Percentiles rank a stretch among this genome's conserved stretches.
These are phyloP conservation scores for Leptopilina syphax DNA, from an alignment of 2,888 invertebrate genomes.

Conservation along the genomic window DNA sequence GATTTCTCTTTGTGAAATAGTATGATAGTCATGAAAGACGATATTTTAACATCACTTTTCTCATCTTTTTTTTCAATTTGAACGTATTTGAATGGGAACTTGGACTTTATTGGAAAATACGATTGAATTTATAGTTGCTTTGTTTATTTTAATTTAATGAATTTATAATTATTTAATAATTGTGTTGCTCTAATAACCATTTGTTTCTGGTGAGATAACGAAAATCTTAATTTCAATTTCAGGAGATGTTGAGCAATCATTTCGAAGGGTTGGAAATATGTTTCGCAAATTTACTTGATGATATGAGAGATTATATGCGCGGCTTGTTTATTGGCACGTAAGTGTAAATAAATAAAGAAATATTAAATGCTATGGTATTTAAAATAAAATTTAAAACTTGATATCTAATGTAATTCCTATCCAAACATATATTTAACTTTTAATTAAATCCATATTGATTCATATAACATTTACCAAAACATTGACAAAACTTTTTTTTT, in stretches of 20 bases:
- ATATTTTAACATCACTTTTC: too few relatives aligned
- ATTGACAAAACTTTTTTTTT: too few relatives aligned
- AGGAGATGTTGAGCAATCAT: neutral
- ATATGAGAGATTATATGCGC: slow-evolving; percentile 83
- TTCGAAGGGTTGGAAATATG: slow-evolving; percentile 80
- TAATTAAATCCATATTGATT: too few relatives aligned
- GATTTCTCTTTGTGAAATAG: too few relatives aligned
- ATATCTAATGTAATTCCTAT: too few relatives aligned
- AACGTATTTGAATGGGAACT: too few relatives aligned
- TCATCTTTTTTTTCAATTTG: neutral
- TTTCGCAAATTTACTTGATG: slow-evolving; percentile 82
- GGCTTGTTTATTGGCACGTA: slow-evolving; percentile 82
- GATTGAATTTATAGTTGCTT: neutral
- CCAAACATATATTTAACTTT: too few relatives aligned
- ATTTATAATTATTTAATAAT: neutral
- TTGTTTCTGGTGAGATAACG: neutral
- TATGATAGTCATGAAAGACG: too few relatives aligned
- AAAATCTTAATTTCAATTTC: neutral
- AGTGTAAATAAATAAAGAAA: slow-evolving; percentile 70
- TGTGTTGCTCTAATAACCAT: neutral
- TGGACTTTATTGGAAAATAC: too few relatives aligned
- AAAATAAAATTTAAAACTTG: too few relatives aligned
- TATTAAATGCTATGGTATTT: neutral
- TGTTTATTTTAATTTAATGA: neutral
- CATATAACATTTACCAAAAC: too few relatives aligned